Conservation (phyloP, 2,888 invertebrate species). For the Nineta flava region DNA sequence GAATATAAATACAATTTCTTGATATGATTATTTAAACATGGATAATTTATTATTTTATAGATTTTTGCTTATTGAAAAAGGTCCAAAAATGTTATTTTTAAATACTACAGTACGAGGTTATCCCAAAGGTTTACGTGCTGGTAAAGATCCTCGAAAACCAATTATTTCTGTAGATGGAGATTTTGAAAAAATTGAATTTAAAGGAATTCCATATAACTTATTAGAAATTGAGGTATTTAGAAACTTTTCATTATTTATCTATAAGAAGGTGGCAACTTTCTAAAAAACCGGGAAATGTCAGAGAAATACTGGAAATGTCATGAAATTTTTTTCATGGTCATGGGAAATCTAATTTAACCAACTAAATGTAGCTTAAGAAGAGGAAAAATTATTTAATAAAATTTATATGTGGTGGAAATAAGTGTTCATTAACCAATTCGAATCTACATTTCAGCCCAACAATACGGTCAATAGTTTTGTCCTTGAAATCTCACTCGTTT, state of each 20-base stretch:
- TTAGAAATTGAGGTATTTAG: slow-evolving; percentile 42
- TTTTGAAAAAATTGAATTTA: slow-evolving; percentile 52
- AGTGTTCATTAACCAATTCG: too few species aligned
- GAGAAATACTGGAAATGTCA: too few species aligned
- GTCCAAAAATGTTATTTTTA: slow-evolving; percentile 66
- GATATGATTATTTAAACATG: too few species aligned
- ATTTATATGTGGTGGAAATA: too few species aligned
- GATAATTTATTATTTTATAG: slow-evolving; percentile 19
- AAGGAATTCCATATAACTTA: slow-evolving; percentile 47
- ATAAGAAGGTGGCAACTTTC: too few species aligned
- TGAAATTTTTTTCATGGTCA: too few species aligned
- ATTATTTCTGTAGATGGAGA: slow-evolving; percentile 56
- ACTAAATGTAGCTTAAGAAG: neutral
- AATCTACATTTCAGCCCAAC: too few species aligned
- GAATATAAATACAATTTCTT: too few species aligned
- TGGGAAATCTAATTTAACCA: too few species aligned
- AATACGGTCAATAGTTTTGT: too few species aligned
- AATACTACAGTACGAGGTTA: slow-evolving; percentile 73
- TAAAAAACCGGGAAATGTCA: too few species aligned
- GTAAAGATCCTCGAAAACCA: slow-evolving; percentile 62
- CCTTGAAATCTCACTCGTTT: too few species aligned
- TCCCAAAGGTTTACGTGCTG: slow-evolving; percentile 69
- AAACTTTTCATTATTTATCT: neutral
- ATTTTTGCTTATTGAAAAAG: slow-evolving; percentile 41
- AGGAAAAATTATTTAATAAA: neutral